phyloP scores from a whole-genome alignment of 2,888 invertebrate genomes.

The Pogonocherus hispidulus region DNA sequence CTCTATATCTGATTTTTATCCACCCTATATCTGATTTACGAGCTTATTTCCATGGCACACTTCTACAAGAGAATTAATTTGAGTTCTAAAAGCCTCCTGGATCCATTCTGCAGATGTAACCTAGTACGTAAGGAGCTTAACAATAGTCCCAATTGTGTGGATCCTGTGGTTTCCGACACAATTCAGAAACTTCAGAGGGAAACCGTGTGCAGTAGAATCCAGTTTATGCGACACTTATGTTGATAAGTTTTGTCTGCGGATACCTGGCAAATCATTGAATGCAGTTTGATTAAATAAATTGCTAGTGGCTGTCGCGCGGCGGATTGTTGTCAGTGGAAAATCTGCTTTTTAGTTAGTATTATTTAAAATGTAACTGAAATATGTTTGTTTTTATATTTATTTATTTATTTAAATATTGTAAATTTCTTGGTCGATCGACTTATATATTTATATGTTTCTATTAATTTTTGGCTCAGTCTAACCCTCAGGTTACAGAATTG shows the following conservation, averaged over 20 bases:
- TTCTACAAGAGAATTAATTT: conserved; percentile 35
- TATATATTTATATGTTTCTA: too few species aligned
- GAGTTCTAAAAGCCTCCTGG: conserved; percentile 39
- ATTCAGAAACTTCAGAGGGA: conserved; percentile 41
- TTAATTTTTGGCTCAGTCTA: too few species aligned
- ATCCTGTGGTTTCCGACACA: conserved; percentile 59
- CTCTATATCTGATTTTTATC: too few species aligned
- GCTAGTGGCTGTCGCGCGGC: background rate
- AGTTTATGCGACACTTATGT: conserved; percentile 45
- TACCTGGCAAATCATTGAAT: conserved; percentile 30
- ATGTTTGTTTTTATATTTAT: too few species aligned
- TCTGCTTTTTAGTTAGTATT: conserved; percentile 1
- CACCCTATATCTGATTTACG: too few species aligned
- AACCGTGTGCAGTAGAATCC: conserved; percentile 39
- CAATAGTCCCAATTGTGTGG: conserved; percentile 61
- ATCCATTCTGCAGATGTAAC: conserved; percentile 55
- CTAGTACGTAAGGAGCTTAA: conserved; percentile 62
- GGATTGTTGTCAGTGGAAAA: background rate
- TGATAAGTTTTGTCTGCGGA: conserved; percentile 40
- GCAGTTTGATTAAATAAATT: conserved; percentile 13
- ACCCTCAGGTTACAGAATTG: too few species aligned
- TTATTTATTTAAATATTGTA: too few species aligned
- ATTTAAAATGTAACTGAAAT: background rate
- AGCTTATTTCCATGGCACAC: background rate
- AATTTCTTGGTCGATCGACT: too few species aligned